Base-by-base conservation (phyloP, 1,140 invertebrate species). In the Papilio helenus region DNA sequence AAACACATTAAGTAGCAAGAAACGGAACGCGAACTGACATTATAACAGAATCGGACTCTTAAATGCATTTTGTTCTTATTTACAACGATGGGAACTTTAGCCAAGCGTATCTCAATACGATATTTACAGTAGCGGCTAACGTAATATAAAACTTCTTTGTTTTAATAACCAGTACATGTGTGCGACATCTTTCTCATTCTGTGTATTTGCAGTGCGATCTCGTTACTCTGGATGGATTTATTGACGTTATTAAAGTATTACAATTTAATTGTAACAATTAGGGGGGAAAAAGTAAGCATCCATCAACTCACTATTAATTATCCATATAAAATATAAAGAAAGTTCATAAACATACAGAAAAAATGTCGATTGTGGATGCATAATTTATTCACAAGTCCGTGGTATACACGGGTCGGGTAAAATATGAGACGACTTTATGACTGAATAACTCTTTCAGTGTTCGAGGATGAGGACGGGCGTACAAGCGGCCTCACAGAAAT, bases 401-500 rank as follows among this genome's bases (percentile, higher is more conserved):
- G 49, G 74, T 39, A 39, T 55, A 29, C 42, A 65, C 16, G 29
- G 58, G 51, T 58, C 20, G 49, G 46, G 74, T 76, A 76, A 76
- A 76, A 77, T 65, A 77, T 61, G 78, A 84, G 86, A 85, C 83
- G 84, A 85, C 85, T 87, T 85, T 87, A 83, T 86, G 86, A 85
- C 84, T 89, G 88, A 89, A 86, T 87, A 89, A 86, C 87, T 85
- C 89, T 87, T 87, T 82, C 82, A 86, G 83, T 82, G 80, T 85
- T 90, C 83, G 86, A 90, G 90, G 87, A 89, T 82, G 86, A 90
- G 90, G 87, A 89, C 87, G 82, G 84, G 85, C 88, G 85, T 80
- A 87, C 83, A 84, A 86, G 87, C 86, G 82, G 87, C 84, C 88
- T 88, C 82, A 87, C 86, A 87, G 85, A 90, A 93, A 93, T 92